These are phyloP conservation scores for Gnathonemus longibarbis DNA, from an alignment of 2,113 vertebrate genomes.

Conservation along the genomic window DNA sequence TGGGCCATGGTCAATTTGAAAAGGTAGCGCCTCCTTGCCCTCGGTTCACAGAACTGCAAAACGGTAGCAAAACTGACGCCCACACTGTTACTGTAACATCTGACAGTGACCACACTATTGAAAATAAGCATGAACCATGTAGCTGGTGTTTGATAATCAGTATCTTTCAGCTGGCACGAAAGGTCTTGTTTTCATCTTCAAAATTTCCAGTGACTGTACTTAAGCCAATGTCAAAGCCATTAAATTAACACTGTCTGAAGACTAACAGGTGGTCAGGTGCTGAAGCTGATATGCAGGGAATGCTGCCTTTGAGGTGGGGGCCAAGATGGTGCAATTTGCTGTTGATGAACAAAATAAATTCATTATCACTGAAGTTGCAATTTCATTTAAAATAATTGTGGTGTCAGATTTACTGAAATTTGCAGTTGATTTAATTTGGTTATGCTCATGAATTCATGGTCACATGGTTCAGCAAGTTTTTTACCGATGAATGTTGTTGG, in stretches of 20 bases:
- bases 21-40: constrained; percentile 50
- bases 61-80: not conserved
- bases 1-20: constrained; percentile 99
- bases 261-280: not conserved
- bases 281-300: not conserved
- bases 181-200: not conserved
- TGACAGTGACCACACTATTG: not conserved
- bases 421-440: not conserved
- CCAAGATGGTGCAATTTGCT: not conserved
- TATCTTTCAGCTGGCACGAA: not conserved
- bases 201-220: not conserved
- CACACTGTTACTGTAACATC: not conserved
- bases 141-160: not conserved
- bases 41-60: not conserved
- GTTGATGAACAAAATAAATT: not conserved
- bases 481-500: not conserved
- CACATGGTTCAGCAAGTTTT: not conserved
- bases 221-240: too few relatives aligned
- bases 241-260: not conserved
- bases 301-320: not conserved
- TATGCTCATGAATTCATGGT: not conserved
- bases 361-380: not conserved
- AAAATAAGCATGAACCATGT: not conserved
- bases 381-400: not conserved
- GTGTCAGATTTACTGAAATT: not conserved